These are phyloP conservation scores for Lumbricus terrestris DNA, from an alignment of 2,888 invertebrate species.

Conservation along the genomic window DNA sequence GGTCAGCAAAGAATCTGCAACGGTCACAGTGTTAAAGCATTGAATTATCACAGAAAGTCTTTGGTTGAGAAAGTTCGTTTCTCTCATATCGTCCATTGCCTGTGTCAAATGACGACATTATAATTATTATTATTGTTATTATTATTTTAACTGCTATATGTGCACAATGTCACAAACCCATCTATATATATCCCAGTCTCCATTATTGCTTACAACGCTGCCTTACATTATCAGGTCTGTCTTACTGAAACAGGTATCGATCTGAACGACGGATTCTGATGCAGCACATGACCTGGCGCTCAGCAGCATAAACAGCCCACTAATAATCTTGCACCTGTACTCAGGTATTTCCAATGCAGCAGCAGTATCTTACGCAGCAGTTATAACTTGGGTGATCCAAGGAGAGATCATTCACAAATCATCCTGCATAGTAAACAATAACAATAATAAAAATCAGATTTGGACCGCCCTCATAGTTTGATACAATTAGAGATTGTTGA, in stretches of 20 bases:
- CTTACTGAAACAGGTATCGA: neutral
- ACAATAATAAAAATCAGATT: neutral
- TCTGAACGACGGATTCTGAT: neutral
- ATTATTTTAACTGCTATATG: neutral
- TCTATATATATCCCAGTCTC: neutral
- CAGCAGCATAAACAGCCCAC: neutral
- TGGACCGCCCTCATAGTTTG: too few species aligned
- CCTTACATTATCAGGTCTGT: too few species aligned
- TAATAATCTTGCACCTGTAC: neutral
- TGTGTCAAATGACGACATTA: too few species aligned
- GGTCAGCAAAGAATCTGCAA: too few species aligned
- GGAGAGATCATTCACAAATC: neutral
- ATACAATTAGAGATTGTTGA: too few species aligned
- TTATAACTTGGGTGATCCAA: neutral
- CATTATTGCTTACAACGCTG: neutral
- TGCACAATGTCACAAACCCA: neutral
- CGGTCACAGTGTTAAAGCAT: too few species aligned
- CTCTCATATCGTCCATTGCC: too few species aligned
- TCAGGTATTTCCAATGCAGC: neutral
- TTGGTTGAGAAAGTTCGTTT: too few species aligned
- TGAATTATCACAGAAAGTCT: too few species aligned
- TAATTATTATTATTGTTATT: too few species aligned
- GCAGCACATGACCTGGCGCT: neutral
- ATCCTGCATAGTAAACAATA: neutral
- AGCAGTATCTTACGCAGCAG: neutral